Percentiles rank a stretch among this genome's conserved stretches.
Conservation (phyloP, 2,797 vertebrate genomes). For the Gastrophryne carolinensis region DNA sequence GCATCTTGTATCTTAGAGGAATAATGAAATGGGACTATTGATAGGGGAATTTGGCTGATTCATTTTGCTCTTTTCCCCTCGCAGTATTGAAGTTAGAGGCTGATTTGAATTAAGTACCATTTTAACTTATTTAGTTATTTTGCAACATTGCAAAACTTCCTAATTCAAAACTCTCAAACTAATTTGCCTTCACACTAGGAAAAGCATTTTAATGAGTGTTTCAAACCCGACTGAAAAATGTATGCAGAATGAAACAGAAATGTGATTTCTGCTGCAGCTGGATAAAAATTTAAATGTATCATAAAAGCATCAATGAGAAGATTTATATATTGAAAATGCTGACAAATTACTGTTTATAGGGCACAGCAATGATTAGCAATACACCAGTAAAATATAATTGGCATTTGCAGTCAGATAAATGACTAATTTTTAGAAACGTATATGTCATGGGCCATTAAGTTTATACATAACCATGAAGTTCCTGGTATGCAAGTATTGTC, state of each 20-base stretch:
- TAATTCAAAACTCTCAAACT: constrained; percentile 7
- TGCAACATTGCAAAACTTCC: constrained; percentile 25
- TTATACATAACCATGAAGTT: constrained; percentile 53
- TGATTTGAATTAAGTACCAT: not conserved
- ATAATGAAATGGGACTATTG: not conserved
- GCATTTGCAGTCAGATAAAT: constrained; percentile 52
- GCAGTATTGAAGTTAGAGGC: not conserved
- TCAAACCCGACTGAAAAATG: constrained; percentile 13
- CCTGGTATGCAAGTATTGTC: constrained; percentile 35
- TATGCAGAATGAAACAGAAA: constrained; percentile 31
- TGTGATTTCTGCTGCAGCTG: constrained; percentile 48
- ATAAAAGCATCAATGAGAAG: constrained; percentile 45
- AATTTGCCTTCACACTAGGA: constrained; percentile 35
- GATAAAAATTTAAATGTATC: constrained; percentile 47
- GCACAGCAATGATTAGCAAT: constrained; percentile 50
- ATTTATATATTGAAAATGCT: constrained; percentile 49
- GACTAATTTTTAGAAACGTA: constrained; percentile 52
- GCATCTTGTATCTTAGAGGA: not conserved
- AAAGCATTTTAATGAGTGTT: constrained; percentile 37
- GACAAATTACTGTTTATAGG: constrained; percentile 52
- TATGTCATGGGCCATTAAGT: constrained; percentile 51
- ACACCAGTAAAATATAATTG: constrained; percentile 53
- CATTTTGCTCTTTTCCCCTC: not conserved
- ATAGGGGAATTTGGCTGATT: not conserved
- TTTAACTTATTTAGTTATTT: constrained; percentile 1